Conservation (phyloP, 2,888 invertebrate species). For the Alloplasta piceator region DNA sequence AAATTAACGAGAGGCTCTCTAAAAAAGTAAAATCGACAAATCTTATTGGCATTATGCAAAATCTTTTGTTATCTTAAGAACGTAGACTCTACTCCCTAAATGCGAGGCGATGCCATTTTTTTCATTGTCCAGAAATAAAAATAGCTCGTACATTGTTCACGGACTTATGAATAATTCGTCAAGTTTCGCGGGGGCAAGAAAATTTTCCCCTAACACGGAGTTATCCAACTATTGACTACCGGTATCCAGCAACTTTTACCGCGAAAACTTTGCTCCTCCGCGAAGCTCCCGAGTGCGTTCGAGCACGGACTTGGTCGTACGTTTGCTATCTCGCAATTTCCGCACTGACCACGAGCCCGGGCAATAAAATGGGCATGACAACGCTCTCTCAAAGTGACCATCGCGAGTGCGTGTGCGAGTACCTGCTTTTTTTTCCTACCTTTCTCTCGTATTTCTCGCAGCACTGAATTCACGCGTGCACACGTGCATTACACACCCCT, state of each 20-base stretch:
- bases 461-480: constrained; percentile 17
- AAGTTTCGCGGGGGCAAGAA: neutral
- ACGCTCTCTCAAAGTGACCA: constrained; percentile 11
- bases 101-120: no score
- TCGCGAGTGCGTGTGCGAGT: constrained; percentile 30
- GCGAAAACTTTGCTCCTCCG: constrained; percentile 16
- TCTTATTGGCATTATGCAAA: no score
- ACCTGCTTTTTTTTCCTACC: constrained; percentile 5
- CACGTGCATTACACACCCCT: neutral
- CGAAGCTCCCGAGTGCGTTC: constrained; percentile 4
- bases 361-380: constrained; percentile 51
- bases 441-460: constrained; percentile 11
- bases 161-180: constrained; percentile 3
- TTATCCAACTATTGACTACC: neutral
- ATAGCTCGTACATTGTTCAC: neutral
- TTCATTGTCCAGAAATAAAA: neutral
- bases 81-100: no score
- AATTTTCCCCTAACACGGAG: neutral
- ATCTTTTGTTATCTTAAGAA: no score
- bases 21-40: no score
- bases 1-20: no score
- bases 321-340: constrained; percentile 44
- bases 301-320: neutral
- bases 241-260: neutral
- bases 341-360: neutral